phyloP scores from a whole-genome alignment of 2,113 vertebrate species.

The Ardeotis arabs region DNA sequence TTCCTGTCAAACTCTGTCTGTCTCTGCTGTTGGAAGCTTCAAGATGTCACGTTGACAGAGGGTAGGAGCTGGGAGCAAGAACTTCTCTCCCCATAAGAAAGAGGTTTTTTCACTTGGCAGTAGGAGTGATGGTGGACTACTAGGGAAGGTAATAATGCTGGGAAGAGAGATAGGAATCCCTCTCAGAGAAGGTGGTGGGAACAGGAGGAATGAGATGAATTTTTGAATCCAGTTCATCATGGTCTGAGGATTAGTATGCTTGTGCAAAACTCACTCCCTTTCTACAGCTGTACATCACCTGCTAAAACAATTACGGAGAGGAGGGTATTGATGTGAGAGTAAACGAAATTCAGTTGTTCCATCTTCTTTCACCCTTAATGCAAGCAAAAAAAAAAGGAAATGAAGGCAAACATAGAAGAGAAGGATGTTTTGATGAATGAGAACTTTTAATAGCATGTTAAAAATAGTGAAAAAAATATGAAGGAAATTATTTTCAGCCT shows the following conservation, averaged over 20 bases:
- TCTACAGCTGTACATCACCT: not conserved
- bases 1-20: not conserved
- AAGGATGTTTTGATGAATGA: not conserved
- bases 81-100: not conserved
- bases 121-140: not conserved
- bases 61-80: not conserved
- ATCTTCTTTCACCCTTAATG: not conserved
- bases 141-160: not conserved
- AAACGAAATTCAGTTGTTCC: slow-evolving; percentile 16
- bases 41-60: not conserved
- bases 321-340: not conserved
- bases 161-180: not conserved
- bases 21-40: slow-evolving; percentile 13
- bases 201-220: not conserved
- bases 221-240: not conserved
- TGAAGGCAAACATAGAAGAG: not conserved
- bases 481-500: not conserved
- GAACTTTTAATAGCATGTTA: not conserved
- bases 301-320: not conserved
- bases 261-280: not conserved
- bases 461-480: not conserved
- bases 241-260: not conserved
- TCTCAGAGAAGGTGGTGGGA: not conserved
- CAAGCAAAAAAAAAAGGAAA: not conserved
- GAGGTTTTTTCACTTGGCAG: not conserved